Evolutionary conservation across 2,888 invertebrate species (phyloP).

Genomic region (Sminthurides aquaticus): DNA sequence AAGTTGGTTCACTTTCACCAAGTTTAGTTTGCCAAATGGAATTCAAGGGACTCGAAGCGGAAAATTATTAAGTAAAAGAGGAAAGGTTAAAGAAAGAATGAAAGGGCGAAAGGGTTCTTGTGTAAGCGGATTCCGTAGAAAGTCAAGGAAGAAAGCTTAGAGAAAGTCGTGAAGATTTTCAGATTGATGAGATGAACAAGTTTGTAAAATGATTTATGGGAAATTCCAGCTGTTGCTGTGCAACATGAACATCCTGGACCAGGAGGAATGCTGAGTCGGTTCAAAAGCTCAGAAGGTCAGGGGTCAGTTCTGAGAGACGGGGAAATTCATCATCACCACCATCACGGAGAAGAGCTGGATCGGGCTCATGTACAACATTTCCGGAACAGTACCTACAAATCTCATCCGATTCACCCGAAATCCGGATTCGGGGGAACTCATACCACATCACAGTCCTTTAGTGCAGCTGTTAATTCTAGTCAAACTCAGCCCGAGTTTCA

Average conservation of each 20-base stretch:
- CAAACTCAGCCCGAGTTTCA: constrained; percentile 18
- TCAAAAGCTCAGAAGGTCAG: not conserved
- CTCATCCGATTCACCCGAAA: constrained; percentile 21
- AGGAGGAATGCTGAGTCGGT: not conserved
- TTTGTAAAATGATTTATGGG: too few relatives aligned
- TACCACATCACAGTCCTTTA: constrained; percentile 3
- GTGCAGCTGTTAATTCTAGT: constrained; percentile 8
- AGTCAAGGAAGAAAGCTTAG: too few relatives aligned
- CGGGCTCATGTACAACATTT: constrained; percentile 3
- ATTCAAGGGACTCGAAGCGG: too few relatives aligned
- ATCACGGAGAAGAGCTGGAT: not conserved
- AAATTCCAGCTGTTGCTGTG: not conserved
- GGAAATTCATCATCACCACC: not conserved
- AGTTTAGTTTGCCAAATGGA: too few relatives aligned
- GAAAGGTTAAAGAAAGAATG: too few relatives aligned
- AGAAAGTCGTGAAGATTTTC: too few relatives aligned
- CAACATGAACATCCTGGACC: constrained; percentile 2
- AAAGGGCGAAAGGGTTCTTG: too few relatives aligned
- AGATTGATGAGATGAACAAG: too few relatives aligned
- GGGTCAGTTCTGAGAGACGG: not conserved
- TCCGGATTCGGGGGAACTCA: constrained; percentile 16
- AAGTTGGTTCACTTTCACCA: too few relatives aligned
- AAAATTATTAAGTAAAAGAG: too few relatives aligned
- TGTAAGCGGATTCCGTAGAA: too few relatives aligned
- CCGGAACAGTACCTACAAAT: constrained; percentile 20